Evolutionary conservation across 2,888 invertebrate species (phyloP).

Genomic region (Macaria liturata): DNA sequence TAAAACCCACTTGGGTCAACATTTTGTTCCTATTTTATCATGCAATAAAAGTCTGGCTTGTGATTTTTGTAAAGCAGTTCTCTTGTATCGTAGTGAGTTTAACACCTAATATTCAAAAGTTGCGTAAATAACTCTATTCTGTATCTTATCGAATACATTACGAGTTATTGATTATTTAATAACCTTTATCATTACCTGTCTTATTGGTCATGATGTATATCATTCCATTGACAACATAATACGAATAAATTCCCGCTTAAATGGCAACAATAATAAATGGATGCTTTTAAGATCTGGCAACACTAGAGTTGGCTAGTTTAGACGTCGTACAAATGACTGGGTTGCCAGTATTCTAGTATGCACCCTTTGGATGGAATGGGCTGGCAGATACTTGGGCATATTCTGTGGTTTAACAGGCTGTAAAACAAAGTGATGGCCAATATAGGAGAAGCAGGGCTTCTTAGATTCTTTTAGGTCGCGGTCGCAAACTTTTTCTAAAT

Average conservation of each 20-base stretch:
- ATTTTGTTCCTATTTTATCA: too few relatives aligned
- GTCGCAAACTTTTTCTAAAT: too few relatives aligned
- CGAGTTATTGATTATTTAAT: slow-evolving; percentile 33
- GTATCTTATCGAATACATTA: slow-evolving; percentile 26
- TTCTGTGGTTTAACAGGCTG: slow-evolving; percentile 40
- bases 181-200: slow-evolving; percentile 29
- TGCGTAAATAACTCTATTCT: slow-evolving; percentile 12
- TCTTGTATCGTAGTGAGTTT: too few relatives aligned
- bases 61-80: too few relatives aligned
- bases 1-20: too few relatives aligned
- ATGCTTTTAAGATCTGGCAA: slow-evolving; percentile 45
- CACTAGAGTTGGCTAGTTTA: slow-evolving; percentile 45
- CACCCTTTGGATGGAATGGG: slow-evolving; percentile 33
- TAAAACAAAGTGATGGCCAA: slow-evolving; percentile 49
- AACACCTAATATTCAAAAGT: slow-evolving; percentile 5
- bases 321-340: slow-evolving; percentile 52
- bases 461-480: not conserved
- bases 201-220: slow-evolving; percentile 18
- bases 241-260: slow-evolving; percentile 11
- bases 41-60: too few relatives aligned
- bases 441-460: slow-evolving; percentile 4
- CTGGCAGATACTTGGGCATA: slow-evolving; percentile 1
- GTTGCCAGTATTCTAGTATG: slow-evolving; percentile 41
- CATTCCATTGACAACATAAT: slow-evolving; percentile 23
- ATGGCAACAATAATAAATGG: slow-evolving; percentile 50